Base-by-base conservation (phyloP, 2,113 vertebrate genomes). In the Sprattus sprattus region DNA sequence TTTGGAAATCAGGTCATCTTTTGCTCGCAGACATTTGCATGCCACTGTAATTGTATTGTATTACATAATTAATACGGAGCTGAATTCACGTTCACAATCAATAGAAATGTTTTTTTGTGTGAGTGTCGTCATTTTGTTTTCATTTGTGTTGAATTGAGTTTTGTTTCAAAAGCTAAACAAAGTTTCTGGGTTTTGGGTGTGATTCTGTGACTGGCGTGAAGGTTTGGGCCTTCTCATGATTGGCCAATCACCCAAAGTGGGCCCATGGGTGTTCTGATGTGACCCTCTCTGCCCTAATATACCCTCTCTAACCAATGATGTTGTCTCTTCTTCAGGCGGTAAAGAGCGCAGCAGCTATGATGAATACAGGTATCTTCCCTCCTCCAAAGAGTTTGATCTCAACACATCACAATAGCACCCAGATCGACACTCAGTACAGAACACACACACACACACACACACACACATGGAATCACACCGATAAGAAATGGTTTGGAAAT, bases 281-380 rank as follows among this genome's bases (percentile, higher is more conserved):
- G 64, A 71, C 64, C 64, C 9, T 3, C 25, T 13, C n/a, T 89
- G 60, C 89, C 57, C 89, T 83, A 28, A 82, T 81, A 28, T 84
- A n/a, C 86, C 20, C 83, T 90, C 80, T 91, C 60, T 93, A 89
- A 93, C 75, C 92, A 90, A 92, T 92, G 1, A 82, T 92, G 93
- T 90, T 93, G 89, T 92, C 82, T 93, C 88, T 92, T 88, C 87
- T 93, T 85, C 94, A 97, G 98, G 96, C 89, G 95, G 95, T 83
- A 97, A 96, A 94, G 96, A 95, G 81, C 95, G 95, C 54, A 93
- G 96, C 91, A 97, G 96, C 94, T 98, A 97, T 49, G 97, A 99
- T 90, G 96, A 98, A 90, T 98, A 97, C 97, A 99, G 97, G 97
- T 99, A 97, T 71, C 75, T 87, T 84, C 87, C 82, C 81, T 85